Percentiles rank a stretch among this genome's conserved stretches.
Conservation (phyloP, 2,888 invertebrate species). For the Ashinkailepas kermadecensis region DNA sequence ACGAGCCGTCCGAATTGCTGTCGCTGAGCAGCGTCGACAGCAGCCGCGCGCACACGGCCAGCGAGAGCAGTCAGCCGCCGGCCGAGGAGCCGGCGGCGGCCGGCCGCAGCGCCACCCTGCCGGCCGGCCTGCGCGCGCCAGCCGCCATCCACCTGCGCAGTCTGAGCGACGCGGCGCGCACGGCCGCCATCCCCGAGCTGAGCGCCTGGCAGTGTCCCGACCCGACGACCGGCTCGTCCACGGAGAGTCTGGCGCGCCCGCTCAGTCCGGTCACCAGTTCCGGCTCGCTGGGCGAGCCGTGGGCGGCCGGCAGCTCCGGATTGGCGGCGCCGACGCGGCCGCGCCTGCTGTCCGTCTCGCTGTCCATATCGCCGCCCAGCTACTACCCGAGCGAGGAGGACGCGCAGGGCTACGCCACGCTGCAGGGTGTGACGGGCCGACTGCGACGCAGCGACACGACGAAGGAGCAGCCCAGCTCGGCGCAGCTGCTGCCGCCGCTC, state of each 20-base stretch:
- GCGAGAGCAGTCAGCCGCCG: background rate
- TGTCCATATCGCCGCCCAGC: background rate
- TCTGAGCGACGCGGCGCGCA: background rate
- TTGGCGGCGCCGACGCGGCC: background rate
- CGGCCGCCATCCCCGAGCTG: background rate
- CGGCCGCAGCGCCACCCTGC: conserved; percentile 18
- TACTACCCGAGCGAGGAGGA: conserved; percentile 15
- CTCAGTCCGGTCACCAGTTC: background rate
- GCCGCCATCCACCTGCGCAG: background rate
- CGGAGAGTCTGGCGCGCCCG: background rate
- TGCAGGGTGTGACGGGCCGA: conserved; percentile 31
- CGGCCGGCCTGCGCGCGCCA: background rate
- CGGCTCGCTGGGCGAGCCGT: background rate
- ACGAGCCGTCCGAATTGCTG: background rate
- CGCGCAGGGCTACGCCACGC: conserved; percentile 14
- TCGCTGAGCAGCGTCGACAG: conserved; percentile 8
- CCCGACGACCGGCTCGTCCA: conserved; percentile 11
- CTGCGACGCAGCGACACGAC: conserved; percentile 35
- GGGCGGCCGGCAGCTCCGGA: background rate
- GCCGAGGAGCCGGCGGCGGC: too few relatives aligned
- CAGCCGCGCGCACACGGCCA: background rate
- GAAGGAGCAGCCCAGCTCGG: conserved; percentile 9
- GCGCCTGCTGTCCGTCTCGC: conserved; percentile 3
- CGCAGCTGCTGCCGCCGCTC: background rate
- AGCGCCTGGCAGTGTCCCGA: conserved; percentile 20